Percentiles rank a stretch among this genome's conserved stretches.
Evolutionary conservation across 2,888 invertebrate genomes (phyloP).

Genomic region (Nephrotoma flavescens): DNA sequence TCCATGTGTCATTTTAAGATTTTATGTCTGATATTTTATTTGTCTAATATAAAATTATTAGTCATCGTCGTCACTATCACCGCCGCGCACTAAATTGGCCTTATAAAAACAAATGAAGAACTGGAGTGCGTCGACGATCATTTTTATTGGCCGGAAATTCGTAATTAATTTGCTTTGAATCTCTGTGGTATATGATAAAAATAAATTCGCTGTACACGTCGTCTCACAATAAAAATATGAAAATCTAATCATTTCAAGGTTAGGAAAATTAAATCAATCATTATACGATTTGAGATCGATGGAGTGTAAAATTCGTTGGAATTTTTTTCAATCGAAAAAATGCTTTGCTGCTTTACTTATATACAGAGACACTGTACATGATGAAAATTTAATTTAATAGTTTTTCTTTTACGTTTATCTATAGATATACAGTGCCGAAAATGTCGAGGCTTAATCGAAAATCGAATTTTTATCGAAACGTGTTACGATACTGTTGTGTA

Average conservation of each 20-base stretch:
- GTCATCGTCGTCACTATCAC: too few relatives aligned
- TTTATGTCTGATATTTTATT: too few relatives aligned
- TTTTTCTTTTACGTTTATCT: background rate
- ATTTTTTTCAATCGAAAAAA: background rate
- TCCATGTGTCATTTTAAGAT: background rate
- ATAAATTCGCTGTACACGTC: too few relatives aligned
- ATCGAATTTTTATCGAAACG: background rate
- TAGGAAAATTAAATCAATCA: background rate
- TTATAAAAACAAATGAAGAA: too few relatives aligned
- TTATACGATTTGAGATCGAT: background rate
- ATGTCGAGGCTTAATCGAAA: background rate
- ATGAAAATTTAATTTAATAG: background rate
- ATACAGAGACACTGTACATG: background rate
- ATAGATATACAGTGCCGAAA: background rate
- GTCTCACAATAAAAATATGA: too few relatives aligned
- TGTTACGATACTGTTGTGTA: background rate
- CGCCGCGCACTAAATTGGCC: too few relatives aligned
- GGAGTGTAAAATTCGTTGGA: background rate
- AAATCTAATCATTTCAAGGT: too few relatives aligned
- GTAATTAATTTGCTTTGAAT: too few relatives aligned
- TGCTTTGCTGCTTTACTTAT: background rate
- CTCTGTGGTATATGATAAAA: too few relatives aligned
- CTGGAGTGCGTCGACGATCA: too few relatives aligned
- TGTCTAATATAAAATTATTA: too few relatives aligned
- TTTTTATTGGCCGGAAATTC: too few relatives aligned